phyloP scores from a whole-genome alignment of 92 coral and sea anemone species.

The Paramuricea clavata region DNA sequence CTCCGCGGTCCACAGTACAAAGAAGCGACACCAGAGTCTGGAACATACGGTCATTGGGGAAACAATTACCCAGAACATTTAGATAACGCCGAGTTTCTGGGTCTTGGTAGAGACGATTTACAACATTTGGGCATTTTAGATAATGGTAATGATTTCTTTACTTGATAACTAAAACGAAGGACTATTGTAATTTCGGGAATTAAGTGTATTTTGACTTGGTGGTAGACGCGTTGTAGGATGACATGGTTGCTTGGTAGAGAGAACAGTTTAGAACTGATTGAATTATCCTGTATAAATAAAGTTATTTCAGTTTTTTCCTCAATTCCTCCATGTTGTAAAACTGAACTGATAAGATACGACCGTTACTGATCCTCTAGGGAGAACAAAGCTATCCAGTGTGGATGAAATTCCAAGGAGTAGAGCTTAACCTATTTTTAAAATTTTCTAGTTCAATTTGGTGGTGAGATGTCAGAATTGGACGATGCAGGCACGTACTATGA shows the following conservation, averaged over 20 bases:
- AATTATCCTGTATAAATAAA: too few species aligned
- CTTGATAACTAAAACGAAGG: too few species aligned
- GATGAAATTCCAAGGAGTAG: neutral
- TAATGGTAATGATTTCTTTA: conserved; percentile 71
- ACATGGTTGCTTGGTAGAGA: too few species aligned
- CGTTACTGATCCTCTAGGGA: neutral
- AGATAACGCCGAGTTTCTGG: conserved; percentile 79
- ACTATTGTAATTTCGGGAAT: too few species aligned
- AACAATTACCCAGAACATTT: conserved; percentile 86
- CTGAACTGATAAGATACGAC: neutral
- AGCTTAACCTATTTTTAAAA: neutral
- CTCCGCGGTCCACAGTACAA: conserved; percentile 69
- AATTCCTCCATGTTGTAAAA: too few species aligned
- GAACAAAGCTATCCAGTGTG: neutral
- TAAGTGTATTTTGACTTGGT: too few species aligned
- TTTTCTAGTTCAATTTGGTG: conserved; percentile 84
- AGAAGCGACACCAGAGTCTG: conserved; percentile 64
- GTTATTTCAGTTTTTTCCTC: neutral
- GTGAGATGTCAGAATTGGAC: conserved; percentile 98
- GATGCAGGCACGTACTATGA: conserved; percentile 98
- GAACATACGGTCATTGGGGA: conserved; percentile 82
- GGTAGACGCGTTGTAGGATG: too few species aligned
- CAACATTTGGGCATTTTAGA: conserved; percentile 77
- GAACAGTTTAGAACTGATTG: too few species aligned
- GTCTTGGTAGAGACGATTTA: conserved; percentile 74